Evolutionary conservation across 2,113 vertebrate genomes (phyloP), one percentile per base, ranked within the genome.

Genomic region (Todiramphus chloris): DNA sequence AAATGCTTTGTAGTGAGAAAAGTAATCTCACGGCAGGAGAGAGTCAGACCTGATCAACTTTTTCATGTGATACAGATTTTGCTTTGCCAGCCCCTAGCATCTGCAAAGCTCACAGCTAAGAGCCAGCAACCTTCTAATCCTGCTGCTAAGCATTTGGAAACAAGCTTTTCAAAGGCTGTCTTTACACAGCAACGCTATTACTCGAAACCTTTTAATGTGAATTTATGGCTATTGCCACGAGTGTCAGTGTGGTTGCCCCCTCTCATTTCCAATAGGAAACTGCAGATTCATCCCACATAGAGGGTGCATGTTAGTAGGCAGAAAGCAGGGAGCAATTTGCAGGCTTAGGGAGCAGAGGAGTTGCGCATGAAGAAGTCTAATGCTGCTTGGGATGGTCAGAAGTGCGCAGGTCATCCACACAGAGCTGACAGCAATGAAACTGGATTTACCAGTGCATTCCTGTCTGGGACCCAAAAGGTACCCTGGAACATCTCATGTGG

Each of bases 1-100:
- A 96, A 96, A 74, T 69, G 94, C 95, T 96, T 95, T 96, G 92
- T 97, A 96, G 96, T 94, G 81, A 94, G 92, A 92, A 97, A 95
- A 94, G 94, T 95, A 96, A 96, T 96, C 95, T 94, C 94, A 91
- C 23, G 9, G 94, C 87, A 92, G 89, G 95, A 77, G 81, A 90
- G 70, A 96, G 94, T 73, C 94, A 84, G 87, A 93, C 93, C 77
- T 74, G 96, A 95, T 94, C 95, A 97, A 96, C 96, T 96, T 96
- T 97, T 94, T 89, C 89, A 94, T 92, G 91, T 91, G 94, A 87
- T 93, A 94, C 89, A 96, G 91, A 94, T 96, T 97, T 93, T 96
- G 94, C 95, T 96, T 93, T 93, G 95, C 92, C 93, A 94, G 83
- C 74, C 93, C 74, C 89, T 89, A 91, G 93, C 77, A 95, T 94